phyloP scores from a whole-genome alignment of 2,888 invertebrate species.

The Ichneumoninae sp. region DNA sequence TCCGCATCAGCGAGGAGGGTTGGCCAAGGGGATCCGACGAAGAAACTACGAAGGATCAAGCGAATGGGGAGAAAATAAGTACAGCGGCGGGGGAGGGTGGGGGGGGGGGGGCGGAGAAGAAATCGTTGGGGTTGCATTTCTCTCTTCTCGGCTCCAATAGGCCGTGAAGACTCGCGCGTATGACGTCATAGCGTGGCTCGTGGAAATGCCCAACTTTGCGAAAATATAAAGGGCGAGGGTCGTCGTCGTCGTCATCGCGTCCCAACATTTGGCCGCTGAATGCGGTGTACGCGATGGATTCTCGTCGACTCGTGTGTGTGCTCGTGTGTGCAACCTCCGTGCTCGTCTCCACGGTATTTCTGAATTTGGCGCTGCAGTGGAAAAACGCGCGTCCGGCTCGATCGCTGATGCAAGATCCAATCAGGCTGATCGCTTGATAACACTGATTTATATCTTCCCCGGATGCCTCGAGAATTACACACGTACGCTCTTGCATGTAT shows the following conservation, averaged over 20 bases:
- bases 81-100: neutral
- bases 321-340: neutral
- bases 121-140: constrained; percentile 45
- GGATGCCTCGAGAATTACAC: neutral
- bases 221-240: constrained; percentile 50
- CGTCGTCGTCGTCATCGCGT: constrained; percentile 49
- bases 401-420: constrained; percentile 18
- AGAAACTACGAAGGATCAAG: constrained; percentile 34
- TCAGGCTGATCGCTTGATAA: constrained; percentile 16
- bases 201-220: constrained; percentile 44
- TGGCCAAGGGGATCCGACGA: constrained; percentile 21
- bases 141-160: constrained; percentile 53
- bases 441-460: constrained; percentile 41
- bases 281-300: constrained; percentile 8
- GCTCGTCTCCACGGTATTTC: constrained; percentile 27
- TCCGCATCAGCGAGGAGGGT: constrained; percentile 36
- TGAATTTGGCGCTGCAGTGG: constrained; percentile 8
- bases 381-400: constrained; percentile 5
- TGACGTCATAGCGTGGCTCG: constrained; percentile 60
- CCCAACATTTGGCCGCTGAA: constrained; percentile 24
- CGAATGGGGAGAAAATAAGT: constrained; percentile 12
- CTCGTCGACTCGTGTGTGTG: constrained; percentile 3
- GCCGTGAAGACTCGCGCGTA: constrained; percentile 48
- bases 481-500: neutral
- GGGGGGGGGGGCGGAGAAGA: constrained; percentile 12